phyloP scores from a whole-genome alignment of 2,888 invertebrate species.

The Drosophila mulleri region DNA sequence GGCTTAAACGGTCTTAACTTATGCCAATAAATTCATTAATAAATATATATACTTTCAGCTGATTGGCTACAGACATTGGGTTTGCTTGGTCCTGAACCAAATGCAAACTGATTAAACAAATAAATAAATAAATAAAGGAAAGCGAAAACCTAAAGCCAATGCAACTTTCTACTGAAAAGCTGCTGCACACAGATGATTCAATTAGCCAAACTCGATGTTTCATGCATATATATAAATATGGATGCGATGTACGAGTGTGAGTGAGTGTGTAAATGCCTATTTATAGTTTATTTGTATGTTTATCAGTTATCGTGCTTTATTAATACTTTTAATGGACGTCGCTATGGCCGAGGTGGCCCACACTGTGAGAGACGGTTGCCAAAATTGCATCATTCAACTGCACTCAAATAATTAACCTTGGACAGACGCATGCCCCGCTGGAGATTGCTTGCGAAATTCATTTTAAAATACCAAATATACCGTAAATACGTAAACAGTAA shows the following conservation, averaged over 20 bases:
- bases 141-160: constrained; percentile 26
- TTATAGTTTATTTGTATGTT: constrained; percentile 45
- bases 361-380: constrained; percentile 11
- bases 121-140: neutral
- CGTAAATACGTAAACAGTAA: constrained; percentile 17
- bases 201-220: constrained; percentile 64
- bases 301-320: constrained; percentile 46
- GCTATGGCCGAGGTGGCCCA: constrained; percentile 23
- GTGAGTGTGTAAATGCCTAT: constrained; percentile 55
- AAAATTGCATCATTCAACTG: constrained; percentile 33
- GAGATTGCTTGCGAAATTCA: constrained; percentile 17
- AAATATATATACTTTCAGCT: constrained; percentile 24
- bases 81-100: constrained; percentile 62
- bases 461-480: constrained; percentile 16
- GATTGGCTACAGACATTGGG: constrained; percentile 58
- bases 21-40: constrained; percentile 37
- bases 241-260: constrained; percentile 24
- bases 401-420: constrained; percentile 41
- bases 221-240: constrained; percentile 40
- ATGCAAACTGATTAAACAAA: neutral
- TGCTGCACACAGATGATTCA: constrained; percentile 49
- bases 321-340: constrained; percentile 51
- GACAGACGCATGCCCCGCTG: constrained; percentile 14
- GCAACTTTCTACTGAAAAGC: constrained; percentile 30
- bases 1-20: constrained; percentile 26